Percentiles rank a stretch among this genome's conserved stretches.
These are phyloP conservation scores for Takifugu rubripes DNA, from an alignment of 2,797 vertebrate species.

Conservation along the genomic window DNA sequence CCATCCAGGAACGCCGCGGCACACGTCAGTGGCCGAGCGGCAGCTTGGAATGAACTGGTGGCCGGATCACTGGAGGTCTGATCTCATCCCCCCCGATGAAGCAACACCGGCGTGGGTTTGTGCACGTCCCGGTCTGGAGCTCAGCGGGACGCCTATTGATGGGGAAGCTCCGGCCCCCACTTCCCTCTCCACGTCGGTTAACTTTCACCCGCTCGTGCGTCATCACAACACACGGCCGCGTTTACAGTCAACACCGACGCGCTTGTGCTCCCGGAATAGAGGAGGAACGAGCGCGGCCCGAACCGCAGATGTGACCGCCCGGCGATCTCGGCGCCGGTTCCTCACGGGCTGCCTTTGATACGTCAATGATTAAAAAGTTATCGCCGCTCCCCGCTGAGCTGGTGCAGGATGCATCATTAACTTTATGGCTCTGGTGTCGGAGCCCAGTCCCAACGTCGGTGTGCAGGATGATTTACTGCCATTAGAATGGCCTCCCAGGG, in stretches of 20 bases:
- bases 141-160: conserved; percentile 39
- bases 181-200: conserved; percentile 53
- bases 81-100: too few relatives aligned
- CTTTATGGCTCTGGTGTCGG: conserved; percentile 20
- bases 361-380: conserved; percentile 14
- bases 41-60: not conserved
- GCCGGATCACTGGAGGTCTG: not conserved
- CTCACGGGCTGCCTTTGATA: conserved; percentile 4
- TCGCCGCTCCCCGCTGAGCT: conserved; percentile 11
- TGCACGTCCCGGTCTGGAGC: conserved; percentile 8
- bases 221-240: conserved; percentile 60
- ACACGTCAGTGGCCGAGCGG: not conserved
- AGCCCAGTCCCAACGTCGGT: conserved; percentile 14
- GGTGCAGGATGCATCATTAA: conserved; percentile 34
- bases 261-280: conserved; percentile 33
- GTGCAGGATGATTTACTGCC: not conserved
- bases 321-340: not conserved
- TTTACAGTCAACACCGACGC: conserved; percentile 62
- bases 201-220: conserved; percentile 47
- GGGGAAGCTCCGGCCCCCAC: conserved; percentile 50
- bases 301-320: not conserved
- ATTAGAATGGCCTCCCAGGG: not conserved
- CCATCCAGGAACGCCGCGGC: not conserved
- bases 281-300: not conserved
- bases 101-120: not conserved